phyloP scores from a whole-genome alignment of 2,797 vertebrate species.

The Dromococcyx pavoninus region DNA sequence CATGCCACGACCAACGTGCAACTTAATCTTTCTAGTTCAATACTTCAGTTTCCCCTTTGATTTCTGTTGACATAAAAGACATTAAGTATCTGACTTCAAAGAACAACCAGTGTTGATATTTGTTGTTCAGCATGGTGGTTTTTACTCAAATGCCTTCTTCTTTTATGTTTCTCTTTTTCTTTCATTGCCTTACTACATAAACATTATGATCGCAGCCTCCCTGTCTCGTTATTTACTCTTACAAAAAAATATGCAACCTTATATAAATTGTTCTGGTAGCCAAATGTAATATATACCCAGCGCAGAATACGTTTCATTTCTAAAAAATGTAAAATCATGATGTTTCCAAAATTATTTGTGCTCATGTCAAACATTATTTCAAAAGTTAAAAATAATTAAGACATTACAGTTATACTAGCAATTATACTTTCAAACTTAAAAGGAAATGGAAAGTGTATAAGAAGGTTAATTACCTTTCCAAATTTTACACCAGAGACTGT shows the following conservation, averaged over 20 bases:
- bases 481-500: not conserved
- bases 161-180: not conserved
- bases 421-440: not conserved
- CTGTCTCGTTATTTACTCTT: not conserved
- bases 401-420: not conserved
- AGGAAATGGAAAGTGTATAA: not conserved
- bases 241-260: not conserved
- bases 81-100: slow-evolving; percentile 47
- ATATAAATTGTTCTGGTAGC: not conserved
- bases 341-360: not conserved
- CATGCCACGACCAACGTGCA: not conserved
- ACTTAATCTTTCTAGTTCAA: not conserved
- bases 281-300: not conserved
- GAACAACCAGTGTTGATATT: not conserved
- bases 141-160: not conserved
- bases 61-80: slow-evolving; percentile 33
- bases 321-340: not conserved
- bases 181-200: not conserved
- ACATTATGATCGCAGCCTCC: not conserved
- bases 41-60: slow-evolving; percentile 26
- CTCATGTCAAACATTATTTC: not conserved
- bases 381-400: not conserved
- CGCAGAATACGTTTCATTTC: not conserved
- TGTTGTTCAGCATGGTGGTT: slow-evolving; percentile 39
- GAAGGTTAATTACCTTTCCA: not conserved